A percentile compares a stretch with the other conserved stretches of the same genome.
phyloP scores from a whole-genome alignment of 2,113 vertebrate species.

The Lagopus leucura region DNA sequence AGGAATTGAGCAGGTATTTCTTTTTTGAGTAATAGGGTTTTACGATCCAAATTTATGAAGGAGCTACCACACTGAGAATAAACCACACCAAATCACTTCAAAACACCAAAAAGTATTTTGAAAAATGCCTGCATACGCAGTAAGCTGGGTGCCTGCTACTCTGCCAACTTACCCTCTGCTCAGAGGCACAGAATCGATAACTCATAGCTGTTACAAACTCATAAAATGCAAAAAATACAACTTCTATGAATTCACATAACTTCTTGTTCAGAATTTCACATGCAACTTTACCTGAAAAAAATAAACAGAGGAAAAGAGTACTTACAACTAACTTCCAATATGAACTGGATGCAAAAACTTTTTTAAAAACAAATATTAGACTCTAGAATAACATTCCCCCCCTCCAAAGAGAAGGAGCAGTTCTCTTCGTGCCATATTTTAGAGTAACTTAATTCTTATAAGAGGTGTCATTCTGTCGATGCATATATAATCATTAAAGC shows the following conservation, averaged over 20 bases:
- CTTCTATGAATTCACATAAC: constrained; percentile 75
- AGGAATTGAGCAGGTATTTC: constrained; percentile 73
- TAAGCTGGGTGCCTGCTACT: background rate
- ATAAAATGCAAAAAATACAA: background rate
- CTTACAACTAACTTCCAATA: background rate
- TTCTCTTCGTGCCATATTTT: background rate
- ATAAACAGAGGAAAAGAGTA: background rate
- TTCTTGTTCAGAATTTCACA: constrained; percentile 83
- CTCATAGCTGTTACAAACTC: background rate
- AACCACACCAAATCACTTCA: background rate
- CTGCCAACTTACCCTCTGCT: background rate
- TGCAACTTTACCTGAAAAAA: constrained; percentile 72
- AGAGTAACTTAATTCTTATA: too few relatives aligned
- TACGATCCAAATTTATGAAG: constrained; percentile 82
- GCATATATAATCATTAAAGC: background rate
- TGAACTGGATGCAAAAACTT: too few relatives aligned
- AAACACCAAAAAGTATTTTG: background rate
- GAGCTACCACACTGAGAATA: constrained; percentile 74
- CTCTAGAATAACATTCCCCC: background rate
- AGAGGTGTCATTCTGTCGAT: background rate
- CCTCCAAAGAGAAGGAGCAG: background rate
- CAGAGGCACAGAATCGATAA: background rate
- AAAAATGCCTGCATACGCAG: background rate
- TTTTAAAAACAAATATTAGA: background rate
- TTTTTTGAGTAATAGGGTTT: constrained; percentile 73